These are phyloP conservation scores for Monochamus saltuarius DNA, from an alignment of 1,140 invertebrate genomes.

Conservation along the genomic window DNA sequence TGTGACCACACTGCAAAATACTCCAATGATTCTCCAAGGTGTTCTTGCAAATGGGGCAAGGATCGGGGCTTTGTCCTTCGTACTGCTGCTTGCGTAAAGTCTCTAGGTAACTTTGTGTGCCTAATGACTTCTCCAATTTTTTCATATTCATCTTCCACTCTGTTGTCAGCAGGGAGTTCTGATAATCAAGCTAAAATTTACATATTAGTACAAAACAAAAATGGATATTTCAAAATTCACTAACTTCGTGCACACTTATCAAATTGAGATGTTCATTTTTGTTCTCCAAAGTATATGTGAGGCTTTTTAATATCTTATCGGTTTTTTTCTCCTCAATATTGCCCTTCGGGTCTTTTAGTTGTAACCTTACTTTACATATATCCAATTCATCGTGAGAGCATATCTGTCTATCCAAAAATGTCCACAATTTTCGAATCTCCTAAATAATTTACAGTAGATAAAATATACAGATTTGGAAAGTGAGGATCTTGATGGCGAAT, in stretches of 20 bases:
- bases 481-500: neutral
- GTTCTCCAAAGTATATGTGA: slow-evolving; percentile 41
- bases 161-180: slow-evolving; percentile 33
- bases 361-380: slow-evolving; percentile 70
- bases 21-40: slow-evolving; percentile 63
- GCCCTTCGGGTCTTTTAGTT: slow-evolving; percentile 50
- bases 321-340: slow-evolving; percentile 29
- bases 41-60: slow-evolving; percentile 71
- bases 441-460: slow-evolving; percentile 13
- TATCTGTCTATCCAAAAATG: slow-evolving; percentile 59
- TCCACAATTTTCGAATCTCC: slow-evolving; percentile 62
- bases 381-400: slow-evolving; percentile 70
- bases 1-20: slow-evolving; percentile 70
- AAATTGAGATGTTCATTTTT: slow-evolving; percentile 53
- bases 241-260: slow-evolving; percentile 56
- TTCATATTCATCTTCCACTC: slow-evolving; percentile 41
- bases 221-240: neutral
- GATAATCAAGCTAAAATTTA: slow-evolving; percentile 42
- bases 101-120: slow-evolving; percentile 52
- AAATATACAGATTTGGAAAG: neutral
- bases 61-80: slow-evolving; percentile 54
- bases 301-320: slow-evolving; percentile 39
- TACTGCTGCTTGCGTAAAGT: slow-evolving; percentile 51
- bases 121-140: slow-evolving; percentile 52
- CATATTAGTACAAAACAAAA: neutral